These are phyloP conservation scores for Dolichoris vasculosae DNA, from an alignment of 1,140 invertebrate species.

Conservation along the genomic window DNA sequence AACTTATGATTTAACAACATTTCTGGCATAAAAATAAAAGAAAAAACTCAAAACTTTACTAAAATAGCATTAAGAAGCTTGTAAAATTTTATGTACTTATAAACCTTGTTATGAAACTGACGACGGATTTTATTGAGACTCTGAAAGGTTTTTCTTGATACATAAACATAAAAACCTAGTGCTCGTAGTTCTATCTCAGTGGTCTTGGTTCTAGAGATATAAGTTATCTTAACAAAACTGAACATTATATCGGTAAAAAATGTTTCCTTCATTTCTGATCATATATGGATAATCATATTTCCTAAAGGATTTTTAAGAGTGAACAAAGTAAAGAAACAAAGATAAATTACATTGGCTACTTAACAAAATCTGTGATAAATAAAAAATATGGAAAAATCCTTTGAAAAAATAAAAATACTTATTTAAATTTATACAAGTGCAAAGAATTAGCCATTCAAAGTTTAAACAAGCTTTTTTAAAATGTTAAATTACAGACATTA, in stretches of 20 bases:
- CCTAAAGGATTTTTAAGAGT: too few species aligned
- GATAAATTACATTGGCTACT: too few species aligned
- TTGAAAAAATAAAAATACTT: too few species aligned
- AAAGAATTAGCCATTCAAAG: too few species aligned
- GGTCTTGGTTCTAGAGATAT: not conserved
- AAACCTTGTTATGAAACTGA: constrained; percentile 10
- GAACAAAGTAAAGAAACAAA: too few species aligned
- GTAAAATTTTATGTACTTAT: constrained; percentile 19
- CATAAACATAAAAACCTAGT: constrained; percentile 5
- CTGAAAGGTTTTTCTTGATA: constrained; percentile 20
- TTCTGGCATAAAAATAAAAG: not conserved
- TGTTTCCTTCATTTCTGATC: not conserved
- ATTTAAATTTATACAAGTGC: too few species aligned
- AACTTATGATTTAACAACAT: not conserved
- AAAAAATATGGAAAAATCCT: too few species aligned
- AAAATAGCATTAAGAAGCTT: constrained; percentile 6
- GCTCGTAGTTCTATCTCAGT: not conserved
- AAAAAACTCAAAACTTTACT: not conserved
- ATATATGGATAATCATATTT: too few species aligned
- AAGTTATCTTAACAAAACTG: not conserved
- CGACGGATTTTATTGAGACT: constrained; percentile 4
- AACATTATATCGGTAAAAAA: not conserved
- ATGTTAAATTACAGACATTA: too few species aligned
- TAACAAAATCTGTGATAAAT: too few species aligned
- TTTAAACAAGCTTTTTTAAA: too few species aligned